Base-by-base conservation (phyloP, 2,797 vertebrate genomes). In the Sebastes miniatus region DNA sequence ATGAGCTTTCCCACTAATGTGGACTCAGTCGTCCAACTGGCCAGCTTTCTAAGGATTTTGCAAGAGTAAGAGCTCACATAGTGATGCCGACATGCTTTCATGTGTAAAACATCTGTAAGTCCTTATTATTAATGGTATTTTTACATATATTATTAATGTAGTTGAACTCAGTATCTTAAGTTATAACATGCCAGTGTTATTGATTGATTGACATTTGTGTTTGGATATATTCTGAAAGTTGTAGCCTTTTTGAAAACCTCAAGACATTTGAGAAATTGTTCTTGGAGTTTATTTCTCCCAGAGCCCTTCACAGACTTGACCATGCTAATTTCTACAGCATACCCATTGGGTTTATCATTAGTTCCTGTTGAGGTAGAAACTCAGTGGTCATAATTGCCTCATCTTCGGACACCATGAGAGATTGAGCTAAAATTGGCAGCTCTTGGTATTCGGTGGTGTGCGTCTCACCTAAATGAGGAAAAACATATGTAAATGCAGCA, bases 1-100 rank as follows among this genome's bases (percentile, higher is more conserved):
- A 93, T 93, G 89, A 93, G 91, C 93, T 94, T 93, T 92, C 74
- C 79, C 76, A 65, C 86, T 93, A 91, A 92, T 91, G 90, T 92
- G 81, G 71, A 56, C 77, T 88, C 80, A 88, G 72, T 87, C 68
- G n/a, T 90, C 89, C 92, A 90, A 88, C 85, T 91, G 89, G 84
- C 86, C 84, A 85, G 89, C 91, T 93, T 90, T 92, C 88, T 83
- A 90, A 88, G 90, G 92, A 93, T 89, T 80, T 81, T 81, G 68
- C 70, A 47, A 79, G 39, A 75, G 56, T 69, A 27, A 67, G 27
- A 34, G 73, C 82, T 86, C 84, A 69, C 63, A 50, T 27, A 29
- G 32, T 24, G 66, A 72, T 73, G 71, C 54, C 69, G 4, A 75
- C 76, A 73, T 77, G 72, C 16, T 79, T 62, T 83, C 56, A 76